Base-by-base conservation (phyloP, 2,113 vertebrate genomes). In the Microcebus murinus region DNA sequence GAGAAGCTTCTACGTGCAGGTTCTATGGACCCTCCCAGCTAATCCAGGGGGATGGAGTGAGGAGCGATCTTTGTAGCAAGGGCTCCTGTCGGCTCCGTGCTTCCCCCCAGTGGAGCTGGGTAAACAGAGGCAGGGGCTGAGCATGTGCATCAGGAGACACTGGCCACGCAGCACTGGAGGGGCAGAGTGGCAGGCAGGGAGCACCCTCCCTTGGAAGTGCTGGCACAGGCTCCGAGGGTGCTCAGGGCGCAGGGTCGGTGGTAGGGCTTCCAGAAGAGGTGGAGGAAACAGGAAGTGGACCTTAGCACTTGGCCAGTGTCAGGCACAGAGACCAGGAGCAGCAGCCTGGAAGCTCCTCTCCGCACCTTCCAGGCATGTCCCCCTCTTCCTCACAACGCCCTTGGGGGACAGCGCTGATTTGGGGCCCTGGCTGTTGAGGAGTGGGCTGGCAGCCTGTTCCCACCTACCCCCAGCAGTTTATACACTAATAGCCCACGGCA, bases 401-500 rank as follows among this genome's bases (percentile, higher is more conserved):
- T 23, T 1, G 0, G 55, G 63, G n/a, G 65, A 63, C 11, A 1
- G 0, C 4, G 87, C 42, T 18, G 77, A 50, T 77, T 18, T 45
- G 89, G 88, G 71, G 27, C n/a, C 76, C 76, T 13, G 27, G 61
- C 82, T 45, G 57, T 68, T 8, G 61, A 91, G 71, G 45, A 34
- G 68, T 1, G 25, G 10, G 1, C 55, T 4, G 20, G 61, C 52
- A 45, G 92, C 68, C 77, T 7, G 68, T 61, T 80, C 93, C 76
- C 84, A 94, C 52, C 82, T 80, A 13, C 36, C 68, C 42, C 9
- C 15, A 52, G 50, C 50, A 83, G 89, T 92, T 95, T 93, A 91
- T 83, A 36, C 23, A 93, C 79, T 93, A 97, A 97, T 27, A 83
- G 70, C 79, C 88, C 68, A 59, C 57, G 17, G 89, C 90, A 95